A percentile compares a stretch with the other conserved stretches of the same genome.
These are phyloP conservation scores for Mythimna albipuncta DNA, from an alignment of 2,888 invertebrate species.

Conservation along the genomic window DNA sequence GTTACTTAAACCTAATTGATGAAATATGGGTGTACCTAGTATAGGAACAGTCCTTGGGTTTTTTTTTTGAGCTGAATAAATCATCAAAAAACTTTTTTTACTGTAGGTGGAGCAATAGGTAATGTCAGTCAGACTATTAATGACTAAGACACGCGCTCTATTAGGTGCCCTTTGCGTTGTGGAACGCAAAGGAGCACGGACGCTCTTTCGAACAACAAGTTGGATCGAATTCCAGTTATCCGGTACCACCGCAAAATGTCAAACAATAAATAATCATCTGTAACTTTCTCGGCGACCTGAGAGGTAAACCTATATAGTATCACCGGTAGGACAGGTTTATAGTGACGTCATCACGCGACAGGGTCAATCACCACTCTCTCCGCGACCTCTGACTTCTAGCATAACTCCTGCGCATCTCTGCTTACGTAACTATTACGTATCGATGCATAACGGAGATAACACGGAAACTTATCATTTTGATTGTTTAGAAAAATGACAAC, in stretches of 20 bases:
- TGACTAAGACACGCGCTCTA: too few relatives aligned
- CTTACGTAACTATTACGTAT: conserved; percentile 68
- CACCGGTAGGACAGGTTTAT: conserved; percentile 55
- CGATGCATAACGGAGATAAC: conserved; percentile 58
- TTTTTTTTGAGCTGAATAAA: too few relatives aligned
- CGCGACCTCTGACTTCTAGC: conserved; percentile 75
- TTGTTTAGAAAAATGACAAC: conserved; percentile 48
- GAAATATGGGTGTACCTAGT: too few relatives aligned
- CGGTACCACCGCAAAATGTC: conserved; percentile 25
- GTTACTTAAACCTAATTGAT: too few relatives aligned
- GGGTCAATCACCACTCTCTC: conserved; percentile 78
- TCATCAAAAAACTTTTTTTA: too few relatives aligned
- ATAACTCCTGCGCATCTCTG: conserved; percentile 64
- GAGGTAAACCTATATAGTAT: conserved; percentile 40
- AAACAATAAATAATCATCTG: conserved; percentile 28
- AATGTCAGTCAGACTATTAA: too few relatives aligned
- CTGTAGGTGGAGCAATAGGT: too few relatives aligned
- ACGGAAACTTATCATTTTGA: conserved; percentile 58
- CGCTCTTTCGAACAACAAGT: neutral
- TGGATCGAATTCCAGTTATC: neutral
- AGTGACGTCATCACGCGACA: conserved; percentile 67
- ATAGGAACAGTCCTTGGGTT: too few relatives aligned
- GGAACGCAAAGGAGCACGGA: too few relatives aligned
- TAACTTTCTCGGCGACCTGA: conserved; percentile 55
- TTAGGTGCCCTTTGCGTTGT: too few relatives aligned